Base-by-base conservation (phyloP, 2,888 invertebrate species). In the Erebia palarica region DNA sequence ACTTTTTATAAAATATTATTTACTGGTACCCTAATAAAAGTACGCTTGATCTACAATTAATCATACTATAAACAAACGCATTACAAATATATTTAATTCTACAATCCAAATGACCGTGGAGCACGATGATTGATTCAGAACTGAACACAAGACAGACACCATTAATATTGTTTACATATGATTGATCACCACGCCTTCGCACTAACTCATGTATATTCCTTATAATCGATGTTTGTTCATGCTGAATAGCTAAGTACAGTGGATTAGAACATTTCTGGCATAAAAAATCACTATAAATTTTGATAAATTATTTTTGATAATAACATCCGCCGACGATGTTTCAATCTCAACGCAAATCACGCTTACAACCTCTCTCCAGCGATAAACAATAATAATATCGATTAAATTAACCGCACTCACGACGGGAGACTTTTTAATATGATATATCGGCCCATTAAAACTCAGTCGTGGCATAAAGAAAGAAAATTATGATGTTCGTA, bases 101-200 rank as follows among this genome's bases (percentile, higher is more conserved):
- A 76, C 73, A 76, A 73, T 73, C 75, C 73, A 70, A 78, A 78
- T 70, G 80, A 82, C 77, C 81, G 27, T 78, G 77, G 76, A 77
- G 77, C 78, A 77, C 76, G 80, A 87, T 87, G 88, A 89, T 90
- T 84, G 86, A 90, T 89, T 85, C 81, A 77, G 79, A 82, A 78
- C 83, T 82, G 83, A 84, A 82, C 81, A 76, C 78, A 77, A 78
- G 85, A 84, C 86, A 86, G 81, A 83, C 78, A 88, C 83, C 86
- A 90, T 91, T 90, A 90, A 90, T 91, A 87, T 83, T 84, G 79
- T 86, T 86, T 83, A 82, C 78, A 76, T 77, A 79, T 91, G 91
- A 92, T 91, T 84, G 86, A 92, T 92, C 76, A 78, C 77, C 78
- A 81, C 81, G 79, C 82, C 78, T 78, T 78, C 80, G 79, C 81